These are phyloP conservation scores for Pteromalus puparum DNA, from an alignment of 1,140 invertebrate species.

Conservation along the genomic window DNA sequence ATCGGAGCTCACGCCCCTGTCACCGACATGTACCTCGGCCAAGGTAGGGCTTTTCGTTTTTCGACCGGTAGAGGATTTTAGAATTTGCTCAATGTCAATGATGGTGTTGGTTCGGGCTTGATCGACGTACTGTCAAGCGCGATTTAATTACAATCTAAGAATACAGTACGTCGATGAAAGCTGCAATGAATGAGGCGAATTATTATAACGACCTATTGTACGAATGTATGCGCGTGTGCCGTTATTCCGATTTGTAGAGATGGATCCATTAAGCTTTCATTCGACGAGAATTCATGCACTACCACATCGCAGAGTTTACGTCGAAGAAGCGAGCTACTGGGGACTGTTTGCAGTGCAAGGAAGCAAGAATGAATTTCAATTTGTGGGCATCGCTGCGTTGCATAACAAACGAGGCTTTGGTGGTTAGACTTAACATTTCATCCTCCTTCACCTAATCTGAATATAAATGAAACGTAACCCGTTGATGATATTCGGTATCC, in stretches of 20 bases:
- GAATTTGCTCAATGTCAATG: too few relatives aligned
- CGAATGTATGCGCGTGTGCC: conserved; percentile 10
- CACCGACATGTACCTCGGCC: conserved; percentile 75
- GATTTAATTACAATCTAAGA: too few relatives aligned
- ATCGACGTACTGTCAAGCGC: too few relatives aligned
- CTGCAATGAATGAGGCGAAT: too few relatives aligned
- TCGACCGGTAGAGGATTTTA: too few relatives aligned
- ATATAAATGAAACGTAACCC: conserved; percentile 13
- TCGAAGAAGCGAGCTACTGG: conserved; percentile 74
- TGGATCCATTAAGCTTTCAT: conserved; percentile 47
- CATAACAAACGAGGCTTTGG: conserved; percentile 67
- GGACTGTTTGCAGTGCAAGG: conserved; percentile 70
- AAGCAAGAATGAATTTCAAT: conserved; percentile 68
- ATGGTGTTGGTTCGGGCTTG: too few relatives aligned
- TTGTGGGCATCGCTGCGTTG: conserved; percentile 61
- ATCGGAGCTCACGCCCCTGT: conserved; percentile 82
- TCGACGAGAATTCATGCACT: conserved; percentile 55
- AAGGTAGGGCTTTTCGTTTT: conserved; percentile 68
- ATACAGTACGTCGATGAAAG: too few relatives aligned
- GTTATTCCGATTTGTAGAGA: conserved; percentile 61
- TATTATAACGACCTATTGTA: too few relatives aligned
- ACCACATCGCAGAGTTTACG: conserved; percentile 68
- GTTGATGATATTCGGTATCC: background rate
- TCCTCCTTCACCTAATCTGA: conserved; percentile 1
- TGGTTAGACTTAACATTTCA: conserved; percentile 60